phyloP scores from a whole-genome alignment of 2,797 vertebrate species.

The Protonibea diacanthus region DNA sequence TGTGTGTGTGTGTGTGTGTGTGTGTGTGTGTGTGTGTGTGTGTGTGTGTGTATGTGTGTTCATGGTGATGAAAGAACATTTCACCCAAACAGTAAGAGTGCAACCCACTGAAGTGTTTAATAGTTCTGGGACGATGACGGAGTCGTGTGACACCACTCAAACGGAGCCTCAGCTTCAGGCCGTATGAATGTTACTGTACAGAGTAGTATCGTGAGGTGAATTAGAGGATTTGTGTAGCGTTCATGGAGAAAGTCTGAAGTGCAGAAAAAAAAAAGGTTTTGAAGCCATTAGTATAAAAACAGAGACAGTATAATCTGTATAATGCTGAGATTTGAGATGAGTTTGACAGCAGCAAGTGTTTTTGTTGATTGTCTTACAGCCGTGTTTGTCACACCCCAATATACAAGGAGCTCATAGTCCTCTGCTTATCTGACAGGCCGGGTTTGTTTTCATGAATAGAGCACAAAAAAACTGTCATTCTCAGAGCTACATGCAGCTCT shows the following conservation, averaged over 20 bases:
- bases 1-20: not conserved
- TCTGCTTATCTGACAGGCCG: slow-evolving; percentile 34
- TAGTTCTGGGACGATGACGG: not conserved
- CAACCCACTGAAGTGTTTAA: not conserved
- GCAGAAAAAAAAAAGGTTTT: slow-evolving; percentile 83
- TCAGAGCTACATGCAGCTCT: slow-evolving; percentile 21
- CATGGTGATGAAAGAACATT: slow-evolving; percentile 4
- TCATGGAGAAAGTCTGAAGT: slow-evolving; percentile 77
- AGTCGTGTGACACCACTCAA: not conserved
- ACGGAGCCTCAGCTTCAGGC: not conserved
- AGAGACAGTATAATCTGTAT: slow-evolving; percentile 24
- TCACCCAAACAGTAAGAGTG: not conserved
- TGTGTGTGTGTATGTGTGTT: not conserved
- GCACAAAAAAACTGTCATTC: slow-evolving; percentile 25
- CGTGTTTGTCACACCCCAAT: slow-evolving; percentile 1
- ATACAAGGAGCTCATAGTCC: not conserved
- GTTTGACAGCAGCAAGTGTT: slow-evolving; percentile 43
- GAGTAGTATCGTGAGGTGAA: not conserved
- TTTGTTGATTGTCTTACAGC: slow-evolving; percentile 24
- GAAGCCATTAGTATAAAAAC: slow-evolving; percentile 63
- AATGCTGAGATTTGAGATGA: slow-evolving; percentile 36
- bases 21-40: not conserved
- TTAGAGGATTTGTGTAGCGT: slow-evolving; percentile 5
- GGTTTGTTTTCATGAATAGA: slow-evolving; percentile 41
- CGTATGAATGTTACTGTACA: slow-evolving; percentile 10